These are phyloP conservation scores for Potamarius usumacintae DNA, from an alignment of 2,113 vertebrate genomes.

Conservation along the genomic window DNA sequence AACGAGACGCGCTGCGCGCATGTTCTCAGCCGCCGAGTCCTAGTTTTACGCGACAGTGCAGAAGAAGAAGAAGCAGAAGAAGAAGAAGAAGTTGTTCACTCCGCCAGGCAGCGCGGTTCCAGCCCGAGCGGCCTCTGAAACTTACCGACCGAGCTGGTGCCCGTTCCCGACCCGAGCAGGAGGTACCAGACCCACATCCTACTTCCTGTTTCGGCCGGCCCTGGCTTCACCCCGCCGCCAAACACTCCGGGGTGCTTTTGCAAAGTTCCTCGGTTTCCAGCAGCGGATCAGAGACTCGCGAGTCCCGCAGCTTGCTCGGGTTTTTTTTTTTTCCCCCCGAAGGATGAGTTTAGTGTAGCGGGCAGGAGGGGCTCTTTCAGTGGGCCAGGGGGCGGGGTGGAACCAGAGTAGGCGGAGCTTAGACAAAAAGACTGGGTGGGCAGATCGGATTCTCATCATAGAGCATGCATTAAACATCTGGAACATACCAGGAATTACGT, in stretches of 20 bases:
- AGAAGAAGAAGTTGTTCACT: no score
- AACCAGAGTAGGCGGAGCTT: slow-evolving; percentile 40
- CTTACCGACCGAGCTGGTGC: slow-evolving; percentile 79
- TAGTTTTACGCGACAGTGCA: no score
- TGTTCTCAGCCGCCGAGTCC: rapidly evolving
- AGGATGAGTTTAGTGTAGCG: slow-evolving; percentile 44
- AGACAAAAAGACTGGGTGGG: neutral
- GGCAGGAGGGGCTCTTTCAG: slow-evolving; percentile 19
- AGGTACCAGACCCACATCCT: slow-evolving; percentile 86
- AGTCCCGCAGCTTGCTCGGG: slow-evolving; percentile 12
- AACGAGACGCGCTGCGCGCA: no score
- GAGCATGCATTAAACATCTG: neutral
- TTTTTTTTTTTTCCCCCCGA: slow-evolving; percentile 5
- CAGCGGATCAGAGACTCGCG: slow-evolving; percentile 42
- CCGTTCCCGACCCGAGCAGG: slow-evolving; percentile 77
- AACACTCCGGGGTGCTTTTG: slow-evolving; percentile 50
- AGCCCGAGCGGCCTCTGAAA: slow-evolving; percentile 18
- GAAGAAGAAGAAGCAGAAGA: no score
- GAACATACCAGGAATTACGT: no score
- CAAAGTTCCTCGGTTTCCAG: slow-evolving; percentile 47
- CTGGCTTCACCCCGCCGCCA: slow-evolving; percentile 61
- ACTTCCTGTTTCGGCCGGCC: slow-evolving; percentile 57
- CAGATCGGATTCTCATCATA: neutral
- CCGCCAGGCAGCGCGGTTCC: no score
- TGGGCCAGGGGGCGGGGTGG: slow-evolving; percentile 49